These are phyloP conservation scores for Ectropis grisescens DNA, from an alignment of 1,140 invertebrate species.

Conservation along the genomic window DNA sequence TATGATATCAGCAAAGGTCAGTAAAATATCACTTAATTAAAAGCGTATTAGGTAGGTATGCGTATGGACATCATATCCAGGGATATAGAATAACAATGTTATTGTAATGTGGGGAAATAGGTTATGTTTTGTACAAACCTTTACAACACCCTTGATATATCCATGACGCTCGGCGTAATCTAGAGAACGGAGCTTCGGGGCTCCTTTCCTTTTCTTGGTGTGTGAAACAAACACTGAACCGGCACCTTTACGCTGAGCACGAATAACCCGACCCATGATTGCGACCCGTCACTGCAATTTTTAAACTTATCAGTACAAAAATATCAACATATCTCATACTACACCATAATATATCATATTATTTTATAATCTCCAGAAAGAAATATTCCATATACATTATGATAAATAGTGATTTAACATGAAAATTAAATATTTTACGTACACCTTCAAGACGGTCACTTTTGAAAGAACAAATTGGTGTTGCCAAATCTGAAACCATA, in stretches of 20 bases:
- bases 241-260: conserved; percentile 98
- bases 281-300: conserved; percentile 43
- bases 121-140: conserved; percentile 76
- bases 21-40: too few relatives aligned
- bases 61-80: too few relatives aligned
- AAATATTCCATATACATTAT: conserved; percentile 11
- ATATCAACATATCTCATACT: too few relatives aligned
- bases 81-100: too few relatives aligned
- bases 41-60: too few relatives aligned
- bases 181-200: conserved; percentile 94
- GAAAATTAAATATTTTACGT: conserved; percentile 25
- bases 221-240: conserved; percentile 98
- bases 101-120: too few relatives aligned
- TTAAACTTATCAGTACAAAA: conserved; percentile 2
- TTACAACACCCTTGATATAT: conserved; percentile 98
- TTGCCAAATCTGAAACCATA: conserved; percentile 3
- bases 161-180: conserved; percentile 98
- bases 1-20: too few relatives aligned
- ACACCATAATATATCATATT: too few relatives aligned
- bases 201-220: conserved; percentile 98
- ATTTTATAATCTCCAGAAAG: conserved; percentile 13
- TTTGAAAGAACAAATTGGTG: conserved; percentile 32
- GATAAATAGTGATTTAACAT: conserved; percentile 30
- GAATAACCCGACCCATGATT: conserved; percentile 98
- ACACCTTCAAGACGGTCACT: conserved; percentile 39